Percentiles rank a stretch among this genome's conserved stretches.
phyloP scores from a whole-genome alignment of 2,888 invertebrate species.

The Acleris holmiana region DNA sequence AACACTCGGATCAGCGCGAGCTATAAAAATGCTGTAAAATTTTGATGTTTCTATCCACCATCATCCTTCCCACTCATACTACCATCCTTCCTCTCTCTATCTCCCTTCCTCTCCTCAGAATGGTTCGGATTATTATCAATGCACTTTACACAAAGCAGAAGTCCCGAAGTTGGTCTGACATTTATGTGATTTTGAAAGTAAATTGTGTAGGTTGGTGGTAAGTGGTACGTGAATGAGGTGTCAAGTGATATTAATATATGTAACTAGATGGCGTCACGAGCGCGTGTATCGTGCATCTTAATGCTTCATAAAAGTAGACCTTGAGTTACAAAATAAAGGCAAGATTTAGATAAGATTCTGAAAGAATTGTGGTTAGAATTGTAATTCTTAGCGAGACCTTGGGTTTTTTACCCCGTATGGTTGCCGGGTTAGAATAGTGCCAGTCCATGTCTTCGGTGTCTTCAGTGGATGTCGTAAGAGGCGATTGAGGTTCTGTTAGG shows the following conservation, averaged over 20 bases:
- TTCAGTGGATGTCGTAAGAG: no score
- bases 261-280: slow-evolving; percentile 58
- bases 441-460: no score
- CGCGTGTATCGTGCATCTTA: slow-evolving; percentile 38
- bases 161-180: slow-evolving; percentile 72
- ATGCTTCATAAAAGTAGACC: slow-evolving; percentile 11
- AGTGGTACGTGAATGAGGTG: slow-evolving; percentile 74
- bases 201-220: slow-evolving; percentile 78
- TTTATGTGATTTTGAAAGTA: slow-evolving; percentile 81
- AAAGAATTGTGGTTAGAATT: slow-evolving; percentile 9
- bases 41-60: slow-evolving; percentile 83
- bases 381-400: background rate
- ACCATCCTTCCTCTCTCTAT: slow-evolving; percentile 42
- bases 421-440: no score
- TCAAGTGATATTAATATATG: slow-evolving; percentile 80
- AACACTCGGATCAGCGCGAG: slow-evolving; percentile 71
- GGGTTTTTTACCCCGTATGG: no score
- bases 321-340: slow-evolving; percentile 1
- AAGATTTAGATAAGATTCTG: slow-evolving; percentile 4
- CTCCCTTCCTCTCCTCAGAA: slow-evolving; percentile 63
- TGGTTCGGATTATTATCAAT: slow-evolving; percentile 82
- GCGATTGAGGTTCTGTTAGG: no score
- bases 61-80: slow-evolving; percentile 53
- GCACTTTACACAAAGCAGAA: slow-evolving; percentile 84
- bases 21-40: slow-evolving; percentile 84